A percentile compares a stretch with the other conserved stretches of the same genome.
phyloP scores from a whole-genome alignment of 2,113 vertebrate genomes.

The Oceanites oceanicus region DNA sequence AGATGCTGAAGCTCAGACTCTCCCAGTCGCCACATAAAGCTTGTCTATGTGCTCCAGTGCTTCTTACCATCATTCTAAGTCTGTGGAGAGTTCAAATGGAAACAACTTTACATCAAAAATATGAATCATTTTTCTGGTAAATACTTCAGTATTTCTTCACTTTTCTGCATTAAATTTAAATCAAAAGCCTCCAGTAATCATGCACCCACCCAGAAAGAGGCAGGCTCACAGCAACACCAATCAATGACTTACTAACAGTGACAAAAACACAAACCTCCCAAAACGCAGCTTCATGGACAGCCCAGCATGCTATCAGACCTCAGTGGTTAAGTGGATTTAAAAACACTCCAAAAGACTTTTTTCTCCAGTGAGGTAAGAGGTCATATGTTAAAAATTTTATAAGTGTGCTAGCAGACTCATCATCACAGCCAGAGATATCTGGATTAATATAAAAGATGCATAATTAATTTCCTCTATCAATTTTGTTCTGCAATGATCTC shows the following conservation, averaged over 20 bases:
- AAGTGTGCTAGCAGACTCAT: background rate
- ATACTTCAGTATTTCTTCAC: background rate
- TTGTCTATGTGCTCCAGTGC: background rate
- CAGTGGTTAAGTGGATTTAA: background rate
- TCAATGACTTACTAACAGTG: background rate
- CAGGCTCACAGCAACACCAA: background rate
- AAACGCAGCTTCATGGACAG: background rate
- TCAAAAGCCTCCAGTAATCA: background rate
- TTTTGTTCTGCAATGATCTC: constrained; percentile 16
- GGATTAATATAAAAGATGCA: constrained; percentile 8
- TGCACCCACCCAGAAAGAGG: background rate
- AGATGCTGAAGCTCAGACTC: background rate
- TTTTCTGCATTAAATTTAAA: background rate
- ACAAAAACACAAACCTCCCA: background rate
- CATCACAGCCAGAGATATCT: background rate
- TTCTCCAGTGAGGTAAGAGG: background rate
- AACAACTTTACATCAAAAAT: background rate
- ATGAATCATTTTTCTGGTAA: background rate
- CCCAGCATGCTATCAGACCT: background rate
- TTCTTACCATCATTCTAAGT: background rate
- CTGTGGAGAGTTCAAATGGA: background rate
- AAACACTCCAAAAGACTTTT: background rate
- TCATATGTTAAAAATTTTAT: background rate
- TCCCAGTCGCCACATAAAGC: background rate
- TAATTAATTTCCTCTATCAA: constrained; percentile 21